Evolutionary conservation across 2,888 invertebrate species (phyloP).

Genomic region (Luffia ferchaultella): DNA sequence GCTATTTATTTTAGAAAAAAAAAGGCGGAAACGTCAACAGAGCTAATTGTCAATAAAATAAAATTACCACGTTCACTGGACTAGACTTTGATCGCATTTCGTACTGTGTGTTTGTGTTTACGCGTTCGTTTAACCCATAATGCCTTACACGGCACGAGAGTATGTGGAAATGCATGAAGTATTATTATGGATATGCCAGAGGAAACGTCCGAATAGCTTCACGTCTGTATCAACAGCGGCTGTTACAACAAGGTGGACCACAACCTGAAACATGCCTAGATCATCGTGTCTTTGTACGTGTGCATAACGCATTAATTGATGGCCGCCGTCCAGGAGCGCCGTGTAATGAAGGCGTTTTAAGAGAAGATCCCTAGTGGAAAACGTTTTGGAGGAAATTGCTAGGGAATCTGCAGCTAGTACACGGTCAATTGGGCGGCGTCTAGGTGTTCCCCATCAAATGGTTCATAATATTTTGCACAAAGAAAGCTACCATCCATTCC

Average conservation of each 20-base stretch:
- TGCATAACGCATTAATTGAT: conserved; percentile 7
- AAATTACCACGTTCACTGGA: no score
- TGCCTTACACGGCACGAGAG: no score
- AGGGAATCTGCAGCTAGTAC: background rate
- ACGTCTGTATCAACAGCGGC: no score
- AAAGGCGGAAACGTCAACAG: no score
- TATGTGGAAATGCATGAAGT: no score
- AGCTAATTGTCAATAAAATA: no score
- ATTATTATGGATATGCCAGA: no score
- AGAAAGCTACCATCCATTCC: conserved; percentile 12
- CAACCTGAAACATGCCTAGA: conserved; percentile 9
- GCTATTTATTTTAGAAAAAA: no score
- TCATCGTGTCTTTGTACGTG: conserved; percentile 8
- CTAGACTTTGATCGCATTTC: no score
- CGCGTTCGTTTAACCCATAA: no score
- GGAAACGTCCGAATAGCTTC: no score
- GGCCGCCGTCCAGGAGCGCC: conserved; percentile 6
- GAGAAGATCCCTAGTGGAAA: conserved; percentile 5
- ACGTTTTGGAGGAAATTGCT: conserved; percentile 4
- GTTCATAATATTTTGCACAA: conserved; percentile 8
- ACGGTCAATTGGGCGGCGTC: conserved; percentile 1
- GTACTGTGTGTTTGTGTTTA: conserved; percentile 27
- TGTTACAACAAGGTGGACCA: background rate
- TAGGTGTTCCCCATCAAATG: conserved; percentile 7
- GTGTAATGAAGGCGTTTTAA: no score